phyloP scores from a whole-genome alignment of 37 sponge, comb jelly and placozoan genomes.

The Petrosia ficiformis region DNA sequence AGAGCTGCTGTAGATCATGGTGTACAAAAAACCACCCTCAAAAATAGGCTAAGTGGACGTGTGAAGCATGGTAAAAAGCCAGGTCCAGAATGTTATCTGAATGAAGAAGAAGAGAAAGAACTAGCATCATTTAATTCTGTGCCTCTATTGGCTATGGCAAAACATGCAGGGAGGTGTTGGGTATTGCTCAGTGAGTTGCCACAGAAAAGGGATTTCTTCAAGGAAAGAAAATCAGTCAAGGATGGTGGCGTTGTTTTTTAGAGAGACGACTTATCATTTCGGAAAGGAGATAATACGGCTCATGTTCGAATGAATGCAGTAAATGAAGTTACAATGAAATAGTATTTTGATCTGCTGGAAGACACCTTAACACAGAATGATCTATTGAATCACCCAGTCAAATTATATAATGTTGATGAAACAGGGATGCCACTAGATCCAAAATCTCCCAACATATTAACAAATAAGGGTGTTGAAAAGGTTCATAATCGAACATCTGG shows the following conservation, averaged over 20 bases:
- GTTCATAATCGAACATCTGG: too few species aligned
- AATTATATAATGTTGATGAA: conserved; percentile 35
- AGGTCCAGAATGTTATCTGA: too few species aligned
- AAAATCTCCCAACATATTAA: too few species aligned
- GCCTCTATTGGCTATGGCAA: conserved; percentile 43
- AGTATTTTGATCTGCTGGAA: too few species aligned
- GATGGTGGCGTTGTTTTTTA: conserved; percentile 23
- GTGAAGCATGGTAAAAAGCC: conserved; percentile 29
- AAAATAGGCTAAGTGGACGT: conserved; percentile 8
- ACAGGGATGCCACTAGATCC: too few species aligned
- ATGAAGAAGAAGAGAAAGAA: too few species aligned
- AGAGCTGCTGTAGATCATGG: too few species aligned
- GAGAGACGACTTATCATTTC: conserved; percentile 27
- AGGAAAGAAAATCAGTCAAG: conserved; percentile 7
- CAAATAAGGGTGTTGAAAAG: too few species aligned
- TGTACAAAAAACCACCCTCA: conserved; percentile 11
- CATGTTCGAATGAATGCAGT: conserved; percentile 32
- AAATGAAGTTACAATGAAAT: too few species aligned
- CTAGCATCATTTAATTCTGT: conserved; percentile 12
- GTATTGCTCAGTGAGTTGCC: too few species aligned
- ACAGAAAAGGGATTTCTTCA: conserved; percentile 18
- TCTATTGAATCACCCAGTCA: conserved; percentile 22
- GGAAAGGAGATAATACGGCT: conserved; percentile 36
- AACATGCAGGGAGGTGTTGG: conserved; percentile 14
- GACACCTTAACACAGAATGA: too few species aligned